phyloP scores from a whole-genome alignment of 2,888 invertebrate species.

The Chymomyza amoena region DNA sequence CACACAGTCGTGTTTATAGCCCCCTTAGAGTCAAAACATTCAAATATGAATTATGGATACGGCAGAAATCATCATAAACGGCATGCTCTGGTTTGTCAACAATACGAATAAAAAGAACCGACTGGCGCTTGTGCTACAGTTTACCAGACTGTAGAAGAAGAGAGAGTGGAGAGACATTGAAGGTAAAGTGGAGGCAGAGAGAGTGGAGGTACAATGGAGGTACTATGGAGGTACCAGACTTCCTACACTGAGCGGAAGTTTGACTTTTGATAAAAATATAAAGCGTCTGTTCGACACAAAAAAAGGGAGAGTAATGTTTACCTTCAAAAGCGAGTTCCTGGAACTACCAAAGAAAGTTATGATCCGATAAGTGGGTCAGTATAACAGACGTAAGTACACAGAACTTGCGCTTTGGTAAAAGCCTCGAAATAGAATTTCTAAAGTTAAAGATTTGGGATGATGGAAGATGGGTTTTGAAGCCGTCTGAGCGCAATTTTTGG shows the following conservation, averaged over 20 bases:
- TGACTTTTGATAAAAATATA: conserved; percentile 48
- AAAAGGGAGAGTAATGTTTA: conserved; percentile 34
- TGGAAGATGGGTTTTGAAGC: no score
- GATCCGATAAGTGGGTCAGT: conserved; percentile 42
- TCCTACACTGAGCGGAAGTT: conserved; percentile 65
- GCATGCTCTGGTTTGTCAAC: conserved; percentile 48
- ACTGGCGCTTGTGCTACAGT: conserved; percentile 48
- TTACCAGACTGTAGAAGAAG: no score
- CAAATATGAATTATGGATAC: conserved; percentile 30
- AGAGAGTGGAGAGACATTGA: no score
- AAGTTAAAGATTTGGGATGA: no score
- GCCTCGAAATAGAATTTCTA: no score
- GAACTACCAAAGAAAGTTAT: conserved; percentile 6
- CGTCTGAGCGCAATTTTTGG: no score
- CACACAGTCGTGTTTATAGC: conserved; percentile 43
- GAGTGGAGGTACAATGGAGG: no score
- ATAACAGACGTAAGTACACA: conserved; percentile 34
- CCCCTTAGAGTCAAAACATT: conserved; percentile 9
- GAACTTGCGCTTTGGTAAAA: not conserved
- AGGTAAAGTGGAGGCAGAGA: no score
- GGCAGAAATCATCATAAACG: conserved; percentile 57
- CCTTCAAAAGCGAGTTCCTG: no score
- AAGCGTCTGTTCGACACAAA: not conserved
- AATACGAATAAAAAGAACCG: conserved; percentile 38
- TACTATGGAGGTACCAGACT: not conserved